phyloP scores from a whole-genome alignment of 2,797 vertebrate species.

The Scolopax rusticola region DNA sequence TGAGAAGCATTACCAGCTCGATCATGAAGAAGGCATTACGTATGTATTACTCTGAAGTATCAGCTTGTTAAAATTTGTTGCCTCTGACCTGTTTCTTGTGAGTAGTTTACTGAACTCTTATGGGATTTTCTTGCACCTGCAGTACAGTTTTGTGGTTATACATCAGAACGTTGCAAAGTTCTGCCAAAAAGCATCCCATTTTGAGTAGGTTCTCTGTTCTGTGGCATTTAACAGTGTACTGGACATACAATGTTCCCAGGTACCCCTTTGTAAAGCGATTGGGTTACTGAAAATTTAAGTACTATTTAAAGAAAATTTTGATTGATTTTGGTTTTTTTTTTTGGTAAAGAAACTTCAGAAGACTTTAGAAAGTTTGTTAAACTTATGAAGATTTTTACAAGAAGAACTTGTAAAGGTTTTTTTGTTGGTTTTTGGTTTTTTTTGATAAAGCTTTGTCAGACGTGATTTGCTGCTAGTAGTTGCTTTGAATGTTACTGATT shows the following conservation, averaged over 20 bases:
- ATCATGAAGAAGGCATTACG: constrained; percentile 81
- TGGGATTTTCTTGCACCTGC: neutral
- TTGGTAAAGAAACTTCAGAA: neutral
- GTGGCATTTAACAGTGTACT: neutral
- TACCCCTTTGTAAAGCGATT: neutral
- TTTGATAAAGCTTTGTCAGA: neutral
- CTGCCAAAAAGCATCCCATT: neutral
- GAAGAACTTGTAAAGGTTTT: neutral
- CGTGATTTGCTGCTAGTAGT: neutral
- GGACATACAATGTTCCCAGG: neutral
- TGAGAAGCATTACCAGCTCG: constrained; percentile 78
- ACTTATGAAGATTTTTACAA: neutral
- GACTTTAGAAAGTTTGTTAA: neutral
- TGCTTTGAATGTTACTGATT: neutral
- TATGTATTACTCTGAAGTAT: constrained; percentile 69
- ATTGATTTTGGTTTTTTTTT: neutral
- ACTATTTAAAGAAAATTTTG: neutral
- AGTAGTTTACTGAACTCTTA: neutral
- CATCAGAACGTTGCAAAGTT: neutral
- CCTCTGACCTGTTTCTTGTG: neutral
- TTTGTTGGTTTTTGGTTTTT: neutral
- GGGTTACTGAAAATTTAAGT: neutral
- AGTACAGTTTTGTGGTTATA: neutral
- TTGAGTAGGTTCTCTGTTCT: neutral
- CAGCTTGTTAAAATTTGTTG: neutral